Conservation (phyloP, 23 tunicate species). For the Diplosoma virens region DNA sequence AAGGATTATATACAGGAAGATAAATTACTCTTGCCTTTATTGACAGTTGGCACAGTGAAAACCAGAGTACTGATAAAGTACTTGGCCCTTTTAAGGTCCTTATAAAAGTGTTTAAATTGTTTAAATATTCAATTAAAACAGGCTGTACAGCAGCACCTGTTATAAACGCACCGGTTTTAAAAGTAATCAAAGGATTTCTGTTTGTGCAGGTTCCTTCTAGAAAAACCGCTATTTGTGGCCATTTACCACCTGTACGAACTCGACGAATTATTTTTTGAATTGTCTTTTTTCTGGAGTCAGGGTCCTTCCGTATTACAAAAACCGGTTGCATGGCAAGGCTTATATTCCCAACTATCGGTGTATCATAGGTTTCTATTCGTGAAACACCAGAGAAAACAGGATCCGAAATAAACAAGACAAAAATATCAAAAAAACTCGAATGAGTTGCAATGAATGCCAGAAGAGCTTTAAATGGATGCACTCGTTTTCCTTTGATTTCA, state of each 20-base stretch:
- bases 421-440: conserved; percentile 40
- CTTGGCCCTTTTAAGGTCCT: conserved; percentile 51
- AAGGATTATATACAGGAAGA: conserved; percentile 70
- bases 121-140: conserved; percentile 46
- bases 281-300: conserved; percentile 58
- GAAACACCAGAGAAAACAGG: conserved; percentile 41
- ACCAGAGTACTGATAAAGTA: conserved; percentile 39
- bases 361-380: conserved; percentile 23
- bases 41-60: conserved; percentile 54
- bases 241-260: conserved; percentile 10
- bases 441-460: conserved; percentile 54
- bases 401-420: conserved; percentile 17
- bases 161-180: conserved; percentile 73
- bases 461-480: conserved; percentile 41
- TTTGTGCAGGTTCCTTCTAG: conserved; percentile 89
- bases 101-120: conserved; percentile 33
- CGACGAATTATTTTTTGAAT: conserved; percentile 42
- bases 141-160: conserved; percentile 75
- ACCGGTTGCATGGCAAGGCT: conserved; percentile 54
- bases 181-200: conserved; percentile 44
- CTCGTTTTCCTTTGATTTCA: conserved; percentile 47
- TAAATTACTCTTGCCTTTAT: conserved; percentile 22
- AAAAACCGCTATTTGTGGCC: conserved; percentile 71
- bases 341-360: conserved; percentile 57
- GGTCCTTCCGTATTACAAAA: conserved; percentile 56